Base-by-base conservation (phyloP, 2,888 invertebrate species). In the Coecobrya sp. region DNA sequence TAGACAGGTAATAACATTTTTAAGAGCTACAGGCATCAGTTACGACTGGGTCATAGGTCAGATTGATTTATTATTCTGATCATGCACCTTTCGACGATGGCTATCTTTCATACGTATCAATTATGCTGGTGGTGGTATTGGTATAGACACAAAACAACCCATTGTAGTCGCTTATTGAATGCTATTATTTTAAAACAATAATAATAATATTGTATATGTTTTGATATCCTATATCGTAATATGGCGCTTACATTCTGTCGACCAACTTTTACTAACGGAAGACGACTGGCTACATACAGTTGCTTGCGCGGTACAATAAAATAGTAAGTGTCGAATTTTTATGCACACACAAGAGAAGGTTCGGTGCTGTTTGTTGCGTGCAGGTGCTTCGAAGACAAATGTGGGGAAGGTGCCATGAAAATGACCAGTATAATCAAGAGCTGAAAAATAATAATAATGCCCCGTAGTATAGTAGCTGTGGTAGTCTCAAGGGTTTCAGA, bases 31-130 rank as follows among this genome's bases (percentile, higher is more conserved):
- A 84, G 88, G 88, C 88, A 88, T 88, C 81, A 62, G 49, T 88
- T 88, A 81, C 79, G 42, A 76, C 19, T 49, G 87, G 92, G 92
- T 92, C 92, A 92, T 55, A 91, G 93, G 93, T 93, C 92, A 93
- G 91, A 82, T 91, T 89, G 92, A 93, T 92, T 93, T 93, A 93
- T 92, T 93, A 93, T 93, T 93, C 93, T 81, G 79, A 86, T 76
- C 93, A 91, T 92, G 92, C 73, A 86, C 70, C 86, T 86, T 76
- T 86, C 22, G 42, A 45, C 70, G 73, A 86, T 86, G 42, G 76
- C 85, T 81, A 90, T 93, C 86, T 86, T 92, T 81, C 89, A 86
- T 92, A 92, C 92, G 92, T 93, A 93, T 93, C 93, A 93, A 93
- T 93, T 93, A 93, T 73, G 73, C 73, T 73, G 73, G 73, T 68